Evolutionary conservation across 1,140 invertebrate genomes (phyloP), one percentile per base, ranked within the genome.

Genomic region (Chlorops oryzae): DNA sequence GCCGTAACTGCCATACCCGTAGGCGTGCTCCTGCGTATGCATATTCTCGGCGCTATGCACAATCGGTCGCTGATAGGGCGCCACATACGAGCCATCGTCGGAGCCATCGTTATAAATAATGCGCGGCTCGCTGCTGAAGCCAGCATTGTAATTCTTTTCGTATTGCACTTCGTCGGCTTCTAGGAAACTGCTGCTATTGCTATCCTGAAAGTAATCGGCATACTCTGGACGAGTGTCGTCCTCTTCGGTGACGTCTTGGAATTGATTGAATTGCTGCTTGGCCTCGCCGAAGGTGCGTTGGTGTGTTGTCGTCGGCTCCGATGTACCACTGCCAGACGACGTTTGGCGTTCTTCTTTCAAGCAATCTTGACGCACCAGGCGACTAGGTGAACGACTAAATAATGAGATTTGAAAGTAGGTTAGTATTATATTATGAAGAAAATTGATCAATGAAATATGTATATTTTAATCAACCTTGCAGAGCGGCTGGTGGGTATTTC

Each of bases 81-180:
- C 45, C 32, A 60, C 56, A 32, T 69, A 65, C 47, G 52, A 49
- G 21, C 56, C 54, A 17, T 64, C 62, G 9, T 67, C 62, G 6
- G 64, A 57, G 25, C 59, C 61, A 51, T 71, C 56, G 28, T 71
- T 70, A 50, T 61, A 70, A n/a, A 70, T 68, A 12, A 70, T 70
- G n/a, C 67, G 59, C n/a, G 67, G 67, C 23, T 71, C 68, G 27
- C 65, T 71, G 51, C 60, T 70, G 32, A 65, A 71, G 20, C 60
- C 68, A 0, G 62, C 57, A 42, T 63, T 70, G 43, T 69, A 70
- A 21, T 58, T 68, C 18, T 65, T 65, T 52, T 71, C 67, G 37
- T 70, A 70, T 40, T 70, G 67, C 32, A 70, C 57, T 37, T 72
- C 70, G 4, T 72, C 70, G 9, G 61, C 62, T 40, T 72, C 70